phyloP scores from a whole-genome alignment of 2,888 invertebrate genomes.

The Salticus scenicus region DNA sequence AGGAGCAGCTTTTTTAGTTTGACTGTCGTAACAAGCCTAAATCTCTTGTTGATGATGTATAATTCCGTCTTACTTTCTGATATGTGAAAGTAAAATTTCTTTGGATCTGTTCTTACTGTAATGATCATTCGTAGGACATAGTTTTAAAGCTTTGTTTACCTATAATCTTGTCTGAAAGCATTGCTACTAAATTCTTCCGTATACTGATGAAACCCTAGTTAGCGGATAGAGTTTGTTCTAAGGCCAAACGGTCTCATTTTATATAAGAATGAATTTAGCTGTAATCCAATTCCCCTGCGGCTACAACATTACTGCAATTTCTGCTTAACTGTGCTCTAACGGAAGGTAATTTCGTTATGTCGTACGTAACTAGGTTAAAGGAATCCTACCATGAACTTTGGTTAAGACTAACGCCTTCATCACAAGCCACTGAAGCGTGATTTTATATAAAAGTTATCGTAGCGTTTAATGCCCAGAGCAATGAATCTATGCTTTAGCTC shows the following conservation, averaged over 20 bases:
- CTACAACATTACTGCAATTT: conserved; percentile 41
- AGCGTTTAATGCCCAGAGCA: conserved; percentile 45
- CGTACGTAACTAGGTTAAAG: conserved; percentile 60
- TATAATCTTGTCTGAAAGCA: neutral
- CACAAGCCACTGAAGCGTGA: conserved; percentile 50
- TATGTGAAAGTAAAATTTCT: neutral
- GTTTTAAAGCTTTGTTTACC: neutral
- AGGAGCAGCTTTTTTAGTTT: neutral
- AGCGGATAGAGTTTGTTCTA: conserved; percentile 10
- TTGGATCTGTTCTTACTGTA: neutral
- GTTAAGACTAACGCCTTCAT: conserved; percentile 45
- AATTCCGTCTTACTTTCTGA: neutral
- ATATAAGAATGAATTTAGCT: conserved; percentile 43
- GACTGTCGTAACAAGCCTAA: neutral
- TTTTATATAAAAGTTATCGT: conserved; percentile 67
- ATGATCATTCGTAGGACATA: neutral
- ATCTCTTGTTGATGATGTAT: neutral
- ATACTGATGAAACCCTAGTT: conserved; percentile 16
- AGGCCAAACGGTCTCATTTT: conserved; percentile 33
- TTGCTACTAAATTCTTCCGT: neutral
- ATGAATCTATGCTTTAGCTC: conserved; percentile 11
- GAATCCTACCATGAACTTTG: conserved; percentile 59
- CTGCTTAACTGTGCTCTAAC: conserved; percentile 67
- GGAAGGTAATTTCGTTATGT: conserved; percentile 65
- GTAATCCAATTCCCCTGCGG: conserved; percentile 52